Base-by-base conservation (phyloP, 2,888 invertebrate genomes). In the Tenthredo livida region DNA sequence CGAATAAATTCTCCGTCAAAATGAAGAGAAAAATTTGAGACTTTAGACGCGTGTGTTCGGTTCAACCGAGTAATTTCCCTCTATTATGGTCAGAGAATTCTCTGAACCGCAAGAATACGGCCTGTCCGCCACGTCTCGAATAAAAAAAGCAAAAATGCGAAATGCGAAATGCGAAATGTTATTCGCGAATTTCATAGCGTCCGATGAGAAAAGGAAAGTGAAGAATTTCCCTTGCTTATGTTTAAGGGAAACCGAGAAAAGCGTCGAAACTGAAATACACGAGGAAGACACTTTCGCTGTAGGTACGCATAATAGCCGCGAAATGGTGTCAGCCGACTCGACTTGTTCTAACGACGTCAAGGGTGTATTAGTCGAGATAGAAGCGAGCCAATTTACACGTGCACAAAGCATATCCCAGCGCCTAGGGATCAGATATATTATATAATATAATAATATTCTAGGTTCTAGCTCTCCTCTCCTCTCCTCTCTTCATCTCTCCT, bases 371-470 rank as follows among this genome's bases (percentile, higher is more conserved):
- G 54, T 29, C n/a, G 58, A 80, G 58, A 80, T 61, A 80, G 58
- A 80, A 61, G 61, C 78, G 80, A 61, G 80, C 58, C 78, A 61
- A 80, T 80, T 80, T 61, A 40, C 80, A 61, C 61, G 80, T 21
- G 40, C 80, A 61, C 80, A 61, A 80, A 80, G 80, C 58, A 58
- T 58, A 80, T 21, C 43, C 54, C 77, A 25, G n/a, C 77, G 77
- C 50, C 61, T 37, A 12, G 80, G 61, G 80, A 80, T 80, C 40
- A 50, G 61, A 25, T 61, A 58, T 61, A 29, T n/a, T 17, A 77
- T 61, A 58, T 61, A 29, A 40, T 61, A 54, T 80, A 80, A 61
- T 80, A 58, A 61, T 80, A 61, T 80, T 21, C 80, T 3, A 61
- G 40, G 58, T 15, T 40, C 21, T 25, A 61, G 15, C 50, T 40